Base-by-base conservation (phyloP, 2,888 invertebrate species). In the Bombyx huttoni region DNA sequence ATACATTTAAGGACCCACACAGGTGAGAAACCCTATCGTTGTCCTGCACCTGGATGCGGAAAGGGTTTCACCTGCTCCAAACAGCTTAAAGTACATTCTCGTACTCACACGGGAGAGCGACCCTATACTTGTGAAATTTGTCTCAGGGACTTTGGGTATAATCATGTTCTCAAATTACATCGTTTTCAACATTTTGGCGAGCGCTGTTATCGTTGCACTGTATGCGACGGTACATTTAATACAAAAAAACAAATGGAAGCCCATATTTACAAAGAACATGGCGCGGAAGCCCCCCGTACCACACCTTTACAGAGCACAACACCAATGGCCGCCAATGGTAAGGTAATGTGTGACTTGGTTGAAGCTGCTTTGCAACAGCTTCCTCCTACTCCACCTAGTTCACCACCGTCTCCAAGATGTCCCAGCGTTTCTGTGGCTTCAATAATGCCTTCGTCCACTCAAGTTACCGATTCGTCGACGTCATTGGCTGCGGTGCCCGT, bases 41-140 rank as follows among this genome's bases (percentile, higher is more conserved):
- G 79, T 91, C 96, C 91, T 74, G 94, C 83, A 81, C 96, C 89
- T 86, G 96, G 91, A 53, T 97, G 96, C 73, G 94, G 94, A 50
- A 97, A 97, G 73, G 96, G 96, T 7, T 97, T 97, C 81, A 96
- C 96, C 5, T 96, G 96, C 77, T 96, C 96, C 58, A 96, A 96
- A 73, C 96, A 96, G 76, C 89, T 97, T 13, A 96, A 96, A 78
- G 96, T 96, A 40, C 97, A 97, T 77, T 96, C 96, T 34, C 91
- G 96, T 46, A 96, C 96, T 1, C 96, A 96, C 72, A 96, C 96
- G 0, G 96, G 96, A 1, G 96, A 96, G 69, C 94, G 96, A 61
- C 96, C 96, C 0, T 96, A 96, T 70, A 94, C 94, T 50, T 96
- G 96, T 78, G 96, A 96, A 73, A 96, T 96, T 60, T 97, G 96